phyloP scores from a whole-genome alignment of 2,888 invertebrate species.

The Phragmatobia fuliginosa region DNA sequence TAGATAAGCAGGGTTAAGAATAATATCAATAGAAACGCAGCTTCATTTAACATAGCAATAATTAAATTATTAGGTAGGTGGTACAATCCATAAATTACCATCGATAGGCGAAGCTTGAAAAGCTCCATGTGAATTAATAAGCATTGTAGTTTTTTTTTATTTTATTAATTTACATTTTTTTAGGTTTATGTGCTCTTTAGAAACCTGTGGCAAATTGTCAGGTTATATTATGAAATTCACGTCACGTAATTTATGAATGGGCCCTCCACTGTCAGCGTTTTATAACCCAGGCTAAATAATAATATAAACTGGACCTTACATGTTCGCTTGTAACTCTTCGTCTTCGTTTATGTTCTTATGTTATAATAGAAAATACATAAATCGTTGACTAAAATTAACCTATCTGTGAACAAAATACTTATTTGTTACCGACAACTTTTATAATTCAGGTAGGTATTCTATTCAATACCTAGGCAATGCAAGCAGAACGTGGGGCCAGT shows the following conservation, averaged over 20 bases:
- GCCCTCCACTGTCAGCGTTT: no score
- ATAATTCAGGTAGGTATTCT: no score
- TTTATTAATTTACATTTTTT: no score
- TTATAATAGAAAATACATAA: slow-evolving; percentile 49
- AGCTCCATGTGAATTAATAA: background rate
- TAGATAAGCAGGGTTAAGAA: no score
- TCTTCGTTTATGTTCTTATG: slow-evolving; percentile 31
- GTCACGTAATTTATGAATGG: no score
- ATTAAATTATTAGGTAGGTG: background rate
- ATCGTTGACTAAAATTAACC: slow-evolving; percentile 52
- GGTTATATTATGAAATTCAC: no score
- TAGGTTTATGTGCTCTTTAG: no score
- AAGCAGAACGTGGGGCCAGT: no score
- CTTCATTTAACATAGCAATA: background rate
- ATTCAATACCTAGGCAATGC: no score
- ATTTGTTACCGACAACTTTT: no score
- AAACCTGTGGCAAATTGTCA: no score
- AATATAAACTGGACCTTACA: slow-evolving; percentile 28
- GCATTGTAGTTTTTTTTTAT: background rate
- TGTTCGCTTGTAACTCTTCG: background rate
- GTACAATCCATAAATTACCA: background rate
- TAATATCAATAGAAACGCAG: background rate
- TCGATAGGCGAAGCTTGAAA: no score
- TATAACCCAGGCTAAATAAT: background rate
- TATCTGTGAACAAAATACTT: slow-evolving; percentile 58